Conservation (phyloP, 2,888 invertebrate species). For the Xiphydria camelus region DNA sequence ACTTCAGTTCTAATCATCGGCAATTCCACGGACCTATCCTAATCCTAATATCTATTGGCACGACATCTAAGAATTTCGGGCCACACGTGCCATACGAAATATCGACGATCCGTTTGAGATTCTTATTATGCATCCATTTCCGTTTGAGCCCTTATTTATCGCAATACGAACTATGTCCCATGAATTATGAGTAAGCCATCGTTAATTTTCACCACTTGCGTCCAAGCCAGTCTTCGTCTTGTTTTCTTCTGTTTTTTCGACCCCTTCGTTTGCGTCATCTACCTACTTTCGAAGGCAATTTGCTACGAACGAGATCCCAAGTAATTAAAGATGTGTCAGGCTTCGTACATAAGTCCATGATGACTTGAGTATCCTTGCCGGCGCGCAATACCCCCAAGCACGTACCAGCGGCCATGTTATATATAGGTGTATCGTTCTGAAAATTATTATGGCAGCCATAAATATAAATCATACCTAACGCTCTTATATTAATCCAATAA, state of each 20-base stretch:
- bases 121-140: no score
- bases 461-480: background rate
- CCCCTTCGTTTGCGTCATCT: conserved; percentile 36
- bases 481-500: no score
- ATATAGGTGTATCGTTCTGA: conserved; percentile 74
- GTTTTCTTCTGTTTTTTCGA: conserved; percentile 24
- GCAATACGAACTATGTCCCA: no score
- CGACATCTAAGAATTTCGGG: no score
- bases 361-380: conserved; percentile 59
- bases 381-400: conserved; percentile 68
- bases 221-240: conserved; percentile 26
- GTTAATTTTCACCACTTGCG: conserved; percentile 22
- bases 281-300: conserved; percentile 33
- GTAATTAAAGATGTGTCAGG: conserved; percentile 54
- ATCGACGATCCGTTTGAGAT: no score
- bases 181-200: no score
- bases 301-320: conserved; percentile 62
- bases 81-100: no score
- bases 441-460: conserved; percentile 36
- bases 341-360: conserved; percentile 67
- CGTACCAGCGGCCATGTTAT: conserved; percentile 84
- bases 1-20: no score
- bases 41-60: no score
- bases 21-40: no score
- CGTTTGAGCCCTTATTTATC: no score